A percentile compares a stretch with the other conserved stretches of the same genome.
These are phyloP conservation scores for Podabrus alpinus DNA, from an alignment of 2,888 invertebrate species.

Conservation along the genomic window DNA sequence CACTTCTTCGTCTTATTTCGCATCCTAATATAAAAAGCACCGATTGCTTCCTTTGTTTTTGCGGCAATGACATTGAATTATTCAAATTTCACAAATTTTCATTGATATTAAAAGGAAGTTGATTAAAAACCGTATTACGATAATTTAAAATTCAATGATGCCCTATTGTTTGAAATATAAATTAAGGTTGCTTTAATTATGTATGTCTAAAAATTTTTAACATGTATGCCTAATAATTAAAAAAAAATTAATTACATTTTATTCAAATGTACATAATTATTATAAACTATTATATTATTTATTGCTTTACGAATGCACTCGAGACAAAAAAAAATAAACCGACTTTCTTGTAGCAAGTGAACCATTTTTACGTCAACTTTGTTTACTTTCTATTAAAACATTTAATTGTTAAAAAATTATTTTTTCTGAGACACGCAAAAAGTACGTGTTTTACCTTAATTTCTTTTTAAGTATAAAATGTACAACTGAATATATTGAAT, in stretches of 20 bases:
- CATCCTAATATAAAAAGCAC: background rate
- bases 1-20: background rate
- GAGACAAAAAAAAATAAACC: background rate
- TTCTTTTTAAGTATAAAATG: too few species aligned
- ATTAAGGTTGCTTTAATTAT: background rate
- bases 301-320: background rate
- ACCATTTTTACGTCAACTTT: background rate
- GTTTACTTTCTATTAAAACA: background rate
- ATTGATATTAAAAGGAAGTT: background rate
- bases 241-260: background rate
- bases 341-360: background rate
- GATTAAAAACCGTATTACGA: background rate
- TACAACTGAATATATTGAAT: too few species aligned
- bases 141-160: background rate
- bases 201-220: background rate
- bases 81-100: conserved; percentile 1
- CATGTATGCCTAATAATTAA: background rate
- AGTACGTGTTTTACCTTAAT: too few species aligned
- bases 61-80: background rate
- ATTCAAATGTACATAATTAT: too few species aligned
- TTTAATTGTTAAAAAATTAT: background rate
- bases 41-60: background rate
- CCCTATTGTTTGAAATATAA: background rate
- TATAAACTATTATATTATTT: too few species aligned
- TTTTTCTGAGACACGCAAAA: too few species aligned